Base-by-base conservation (phyloP, 2,113 vertebrate genomes). In the Caracal caracal region DNA sequence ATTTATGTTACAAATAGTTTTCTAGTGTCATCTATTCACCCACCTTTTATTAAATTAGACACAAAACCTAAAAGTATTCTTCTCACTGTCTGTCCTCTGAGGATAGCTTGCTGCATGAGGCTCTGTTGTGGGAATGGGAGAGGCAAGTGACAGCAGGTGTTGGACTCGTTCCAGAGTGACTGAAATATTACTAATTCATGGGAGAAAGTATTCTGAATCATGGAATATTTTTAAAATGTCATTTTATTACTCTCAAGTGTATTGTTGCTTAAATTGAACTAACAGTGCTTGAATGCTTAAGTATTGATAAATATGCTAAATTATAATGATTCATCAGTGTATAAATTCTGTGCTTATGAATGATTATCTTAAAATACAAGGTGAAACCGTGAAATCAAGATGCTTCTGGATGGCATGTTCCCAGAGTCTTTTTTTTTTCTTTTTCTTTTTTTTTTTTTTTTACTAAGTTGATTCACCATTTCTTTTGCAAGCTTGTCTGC, bases 271-370 rank as follows among this genome's bases (percentile, higher is more conserved):
- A 86, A 93, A 51, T 91, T 94, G 94, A 94, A 95, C 95, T 97
- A 97, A 98, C 90, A 96, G 35, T 96, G 90, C 76, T 97, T 95
- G 89, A 68, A 71, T 97, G 73, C 70, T 51, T 95, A 76, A 63
- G 61, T 92, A 76, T 73, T 70, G 68, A 90, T 80, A 70, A 97
- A 73, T 87, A n/a, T 84, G 59, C 88, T 93, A 28, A 94, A 78
- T 88, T 79, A 88, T 68, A 70, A 88, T 16, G 20, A 79, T 83
- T 97, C 70, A 83, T 95, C 70, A 35, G 40, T 79, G 30, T 88
- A 68, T 61, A 96, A 84, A 93, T 76, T 95, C 84, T 90, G 15
- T 92, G 87, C 90, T 95, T 90, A 47, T 75, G 43, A 91, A 68
- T 94, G 35, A 70, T 76, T 97, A 9, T 89, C 43, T 84, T 90